A percentile compares a stretch with the other conserved stretches of the same genome.
phyloP scores from a whole-genome alignment of 2,888 invertebrate genomes.

The Halictus ligatus region DNA sequence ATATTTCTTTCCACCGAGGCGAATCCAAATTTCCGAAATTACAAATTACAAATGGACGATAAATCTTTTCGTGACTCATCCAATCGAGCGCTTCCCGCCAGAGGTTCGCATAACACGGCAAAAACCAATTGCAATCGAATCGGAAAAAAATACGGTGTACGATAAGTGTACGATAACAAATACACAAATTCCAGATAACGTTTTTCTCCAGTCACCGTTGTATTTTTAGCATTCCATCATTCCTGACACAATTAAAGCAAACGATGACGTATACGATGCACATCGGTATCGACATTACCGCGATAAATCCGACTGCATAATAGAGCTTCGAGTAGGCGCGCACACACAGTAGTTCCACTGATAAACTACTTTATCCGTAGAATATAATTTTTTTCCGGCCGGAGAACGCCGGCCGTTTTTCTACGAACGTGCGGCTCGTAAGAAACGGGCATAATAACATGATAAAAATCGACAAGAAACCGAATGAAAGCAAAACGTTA shows the following conservation, averaged over 20 bases:
- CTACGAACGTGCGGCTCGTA: not conserved
- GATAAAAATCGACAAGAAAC: not conserved
- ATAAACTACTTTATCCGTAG: not conserved
- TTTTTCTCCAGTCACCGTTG: not conserved
- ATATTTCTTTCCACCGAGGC: no score
- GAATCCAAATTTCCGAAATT: not conserved
- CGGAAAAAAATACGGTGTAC: not conserved
- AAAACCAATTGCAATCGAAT: not conserved
- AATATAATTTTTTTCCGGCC: not conserved
- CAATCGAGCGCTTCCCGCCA: no score
- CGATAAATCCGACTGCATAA: not conserved
- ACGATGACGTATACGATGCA: not conserved
- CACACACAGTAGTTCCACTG: not conserved
- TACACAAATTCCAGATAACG: not conserved
- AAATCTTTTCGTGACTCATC: not conserved
- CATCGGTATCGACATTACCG: not conserved
- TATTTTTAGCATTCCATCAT: not conserved
- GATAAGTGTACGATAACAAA: no score
- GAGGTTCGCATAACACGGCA: not conserved
- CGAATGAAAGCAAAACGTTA: not conserved
- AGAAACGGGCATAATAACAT: not conserved
- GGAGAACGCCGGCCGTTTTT: not conserved
- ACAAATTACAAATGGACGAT: not conserved
- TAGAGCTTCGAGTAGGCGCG: not conserved
- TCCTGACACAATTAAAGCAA: not conserved